phyloP scores from a whole-genome alignment of 2,888 invertebrate genomes.

The Bibio marci region DNA sequence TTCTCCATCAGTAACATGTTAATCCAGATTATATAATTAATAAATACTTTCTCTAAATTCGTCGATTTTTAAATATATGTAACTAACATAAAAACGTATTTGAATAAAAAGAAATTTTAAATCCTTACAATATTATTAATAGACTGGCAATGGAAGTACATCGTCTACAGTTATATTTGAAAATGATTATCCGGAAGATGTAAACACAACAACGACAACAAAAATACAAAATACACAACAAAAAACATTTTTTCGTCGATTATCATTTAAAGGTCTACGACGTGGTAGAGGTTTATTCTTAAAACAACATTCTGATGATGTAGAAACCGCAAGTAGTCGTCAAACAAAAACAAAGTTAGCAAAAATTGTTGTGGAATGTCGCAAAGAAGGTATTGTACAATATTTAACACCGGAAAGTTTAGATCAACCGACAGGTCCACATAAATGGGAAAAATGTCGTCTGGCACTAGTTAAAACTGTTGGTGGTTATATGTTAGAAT shows the following conservation, averaged over 20 bases:
- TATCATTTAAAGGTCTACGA: constrained; percentile 77
- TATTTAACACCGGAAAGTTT: constrained; percentile 83
- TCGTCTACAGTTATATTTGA: constrained; percentile 26
- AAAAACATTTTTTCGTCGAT: constrained; percentile 67
- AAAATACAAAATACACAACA: too few species aligned
- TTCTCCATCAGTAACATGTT: too few species aligned
- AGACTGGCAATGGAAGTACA: constrained; percentile 17
- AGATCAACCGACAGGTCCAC: constrained; percentile 65
- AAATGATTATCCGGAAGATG: constrained; percentile 59
- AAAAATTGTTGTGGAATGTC: constrained; percentile 83
- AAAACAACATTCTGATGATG: constrained; percentile 82
- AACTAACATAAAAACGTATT: too few species aligned
- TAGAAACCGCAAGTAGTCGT: constrained; percentile 46
- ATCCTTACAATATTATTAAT: too few species aligned
- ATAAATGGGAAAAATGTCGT: constrained; percentile 89
- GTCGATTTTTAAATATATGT: too few species aligned
- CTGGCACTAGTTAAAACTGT: constrained; percentile 81
- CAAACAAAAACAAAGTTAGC: constrained; percentile 73
- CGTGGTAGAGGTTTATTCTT: constrained; percentile 39
- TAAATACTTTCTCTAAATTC: too few species aligned
- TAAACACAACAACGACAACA: constrained; percentile 60
- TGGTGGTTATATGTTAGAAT: constrained; percentile 83
- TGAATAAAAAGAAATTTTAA: too few species aligned
- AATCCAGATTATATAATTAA: too few species aligned
- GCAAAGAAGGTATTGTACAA: constrained; percentile 86